These are phyloP conservation scores for Hipparchia semele DNA, from an alignment of 2,888 invertebrate species.

Conservation along the genomic window DNA sequence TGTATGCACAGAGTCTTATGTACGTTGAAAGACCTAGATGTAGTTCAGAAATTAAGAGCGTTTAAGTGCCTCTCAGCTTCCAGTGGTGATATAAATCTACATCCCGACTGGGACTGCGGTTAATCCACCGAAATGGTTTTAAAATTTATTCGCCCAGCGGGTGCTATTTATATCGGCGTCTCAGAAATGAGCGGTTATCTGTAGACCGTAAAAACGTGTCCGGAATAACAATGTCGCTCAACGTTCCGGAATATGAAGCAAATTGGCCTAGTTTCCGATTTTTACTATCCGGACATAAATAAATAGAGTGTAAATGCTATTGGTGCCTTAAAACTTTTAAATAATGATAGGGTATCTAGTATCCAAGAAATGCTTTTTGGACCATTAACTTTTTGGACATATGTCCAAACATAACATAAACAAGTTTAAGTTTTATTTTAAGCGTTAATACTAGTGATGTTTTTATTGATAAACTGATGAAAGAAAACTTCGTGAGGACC, in stretches of 20 bases:
- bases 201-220: slow-evolving; percentile 70
- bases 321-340: neutral
- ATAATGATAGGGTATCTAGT: too few species aligned
- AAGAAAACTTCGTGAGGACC: too few species aligned
- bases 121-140: slow-evolving; percentile 66
- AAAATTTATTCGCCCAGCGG: slow-evolving; percentile 77
- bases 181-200: slow-evolving; percentile 82
- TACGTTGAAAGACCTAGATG: neutral
- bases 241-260: slow-evolving; percentile 36
- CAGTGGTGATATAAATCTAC: slow-evolving; percentile 37
- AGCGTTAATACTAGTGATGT: too few species aligned
- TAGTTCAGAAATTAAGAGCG: slow-evolving; percentile 33
- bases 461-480: too few species aligned
- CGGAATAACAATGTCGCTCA: slow-evolving; percentile 64
- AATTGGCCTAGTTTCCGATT: slow-evolving; percentile 36
- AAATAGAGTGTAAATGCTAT: slow-evolving; percentile 2
- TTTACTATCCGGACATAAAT: neutral
- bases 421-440: too few species aligned
- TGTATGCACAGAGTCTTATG: too few species aligned
- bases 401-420: too few species aligned
- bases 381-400: too few species aligned
- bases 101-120: slow-evolving; percentile 36
- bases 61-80: slow-evolving; percentile 34
- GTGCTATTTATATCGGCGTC: slow-evolving; percentile 77
- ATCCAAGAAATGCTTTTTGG: too few species aligned